Evolutionary conservation across 2,113 vertebrate genomes (phyloP).

Genomic region (Mustela nigripes): DNA sequence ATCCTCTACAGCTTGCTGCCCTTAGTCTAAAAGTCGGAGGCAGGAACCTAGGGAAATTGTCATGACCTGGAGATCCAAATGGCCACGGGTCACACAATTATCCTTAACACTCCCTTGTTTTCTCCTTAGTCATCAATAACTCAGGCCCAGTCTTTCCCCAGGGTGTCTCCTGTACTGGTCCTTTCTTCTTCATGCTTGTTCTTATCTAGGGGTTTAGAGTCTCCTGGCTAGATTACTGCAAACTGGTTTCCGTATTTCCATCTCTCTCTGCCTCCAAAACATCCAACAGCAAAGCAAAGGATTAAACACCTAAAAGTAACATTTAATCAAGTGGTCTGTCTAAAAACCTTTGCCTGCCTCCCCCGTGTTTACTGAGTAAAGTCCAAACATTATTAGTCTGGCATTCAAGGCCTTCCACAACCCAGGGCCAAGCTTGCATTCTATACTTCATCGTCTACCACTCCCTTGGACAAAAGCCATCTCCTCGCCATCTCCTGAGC

Average conservation of each 20-base stretch:
- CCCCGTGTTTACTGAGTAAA: background rate
- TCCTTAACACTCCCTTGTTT: background rate
- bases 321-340: conserved; percentile 41
- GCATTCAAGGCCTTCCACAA: conserved; percentile 15
- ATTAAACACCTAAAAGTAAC: background rate
- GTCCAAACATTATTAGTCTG: background rate
- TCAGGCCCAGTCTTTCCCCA: background rate
- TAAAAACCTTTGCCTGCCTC: background rate
- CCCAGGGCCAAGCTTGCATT: background rate
- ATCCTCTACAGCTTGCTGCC: background rate
- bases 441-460: background rate
- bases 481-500: background rate
- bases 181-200: conserved; percentile 41
- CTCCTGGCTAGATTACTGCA: background rate
- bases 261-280: background rate
- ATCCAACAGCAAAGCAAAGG: background rate
- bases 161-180: background rate
- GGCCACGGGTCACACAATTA: background rate
- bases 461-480: conserved; percentile 20
- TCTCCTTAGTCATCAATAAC: background rate
- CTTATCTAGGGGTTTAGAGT: background rate
- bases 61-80: background rate
- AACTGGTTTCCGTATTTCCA: conserved; percentile 3
- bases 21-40: background rate
- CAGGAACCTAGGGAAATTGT: background rate